phyloP scores from a whole-genome alignment of 2,113 vertebrate species.

The Strix aluco region DNA sequence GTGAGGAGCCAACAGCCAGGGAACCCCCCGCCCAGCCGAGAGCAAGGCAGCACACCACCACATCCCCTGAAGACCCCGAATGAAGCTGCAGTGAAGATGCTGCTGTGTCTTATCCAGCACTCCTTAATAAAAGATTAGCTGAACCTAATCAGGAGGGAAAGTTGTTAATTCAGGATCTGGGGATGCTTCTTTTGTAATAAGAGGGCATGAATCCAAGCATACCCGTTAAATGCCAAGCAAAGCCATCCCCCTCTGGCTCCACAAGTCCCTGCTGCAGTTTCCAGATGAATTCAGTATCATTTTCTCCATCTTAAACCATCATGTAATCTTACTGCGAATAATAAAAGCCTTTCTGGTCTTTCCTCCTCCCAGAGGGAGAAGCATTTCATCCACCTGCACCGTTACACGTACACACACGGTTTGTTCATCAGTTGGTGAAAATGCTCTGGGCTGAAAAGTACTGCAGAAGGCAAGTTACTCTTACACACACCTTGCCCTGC shows the following conservation, averaged over 20 bases:
- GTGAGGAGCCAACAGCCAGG: not conserved
- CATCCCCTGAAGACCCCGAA: not conserved
- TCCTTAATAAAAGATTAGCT: not conserved
- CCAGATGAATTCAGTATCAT: not conserved
- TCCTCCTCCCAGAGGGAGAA: not conserved
- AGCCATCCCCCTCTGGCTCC: accelerated
- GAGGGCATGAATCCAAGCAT: not conserved
- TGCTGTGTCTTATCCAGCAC: accelerated
- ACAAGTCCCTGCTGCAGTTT: not conserved
- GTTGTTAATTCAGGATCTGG: not conserved
- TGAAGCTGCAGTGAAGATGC: not conserved
- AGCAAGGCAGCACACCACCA: not conserved
- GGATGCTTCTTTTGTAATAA: not conserved
- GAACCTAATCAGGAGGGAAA: not conserved
- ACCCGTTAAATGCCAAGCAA: not conserved
- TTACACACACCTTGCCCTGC: not conserved
- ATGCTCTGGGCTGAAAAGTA: not conserved
- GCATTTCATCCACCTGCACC: not conserved
- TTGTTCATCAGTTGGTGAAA: not conserved
- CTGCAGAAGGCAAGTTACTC: not conserved
- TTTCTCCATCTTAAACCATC: not conserved
- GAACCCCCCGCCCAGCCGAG: not conserved
- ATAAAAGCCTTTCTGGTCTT: not conserved
- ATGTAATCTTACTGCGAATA: not conserved
- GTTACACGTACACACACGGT: accelerated